These are phyloP conservation scores for Pangasius djambal DNA, from an alignment of 2,797 vertebrate genomes.

Conservation along the genomic window DNA sequence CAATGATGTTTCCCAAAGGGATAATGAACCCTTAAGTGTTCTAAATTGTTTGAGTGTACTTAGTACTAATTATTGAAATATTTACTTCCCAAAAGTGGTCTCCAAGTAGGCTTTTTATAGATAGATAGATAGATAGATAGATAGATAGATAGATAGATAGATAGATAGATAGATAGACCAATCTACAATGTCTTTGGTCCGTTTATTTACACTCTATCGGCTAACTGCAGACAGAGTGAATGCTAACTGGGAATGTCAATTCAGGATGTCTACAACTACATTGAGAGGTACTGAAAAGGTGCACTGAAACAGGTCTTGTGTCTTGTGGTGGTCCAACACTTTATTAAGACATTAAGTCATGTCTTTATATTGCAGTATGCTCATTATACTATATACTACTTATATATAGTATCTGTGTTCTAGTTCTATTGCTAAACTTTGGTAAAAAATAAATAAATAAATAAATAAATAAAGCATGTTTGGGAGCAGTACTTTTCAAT, in stretches of 20 bases:
- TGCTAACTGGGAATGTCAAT: background rate
- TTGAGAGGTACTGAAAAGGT: background rate
- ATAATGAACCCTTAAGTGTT: background rate
- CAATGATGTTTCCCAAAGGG: background rate
- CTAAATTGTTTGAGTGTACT: background rate
- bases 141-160: background rate
- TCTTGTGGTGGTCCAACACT: background rate
- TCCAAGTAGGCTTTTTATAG: background rate
- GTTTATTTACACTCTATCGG: too few relatives aligned
- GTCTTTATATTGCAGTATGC: background rate
- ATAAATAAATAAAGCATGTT: too few relatives aligned
- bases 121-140: background rate
- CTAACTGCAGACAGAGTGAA: too few relatives aligned
- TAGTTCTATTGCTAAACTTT: too few relatives aligned
- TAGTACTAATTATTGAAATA: background rate
- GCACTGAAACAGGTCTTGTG: background rate
- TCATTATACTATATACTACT: too few relatives aligned
- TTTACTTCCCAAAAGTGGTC: background rate
- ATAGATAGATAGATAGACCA: background rate
- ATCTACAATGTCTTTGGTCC: too few relatives aligned
- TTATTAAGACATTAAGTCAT: background rate
- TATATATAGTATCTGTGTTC: too few relatives aligned
- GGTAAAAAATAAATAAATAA: too few relatives aligned
- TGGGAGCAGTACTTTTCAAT: too few relatives aligned
- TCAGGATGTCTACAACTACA: background rate